These are phyloP conservation scores for Ectemnius lituratus DNA, from an alignment of 2,888 invertebrate species.

Conservation along the genomic window DNA sequence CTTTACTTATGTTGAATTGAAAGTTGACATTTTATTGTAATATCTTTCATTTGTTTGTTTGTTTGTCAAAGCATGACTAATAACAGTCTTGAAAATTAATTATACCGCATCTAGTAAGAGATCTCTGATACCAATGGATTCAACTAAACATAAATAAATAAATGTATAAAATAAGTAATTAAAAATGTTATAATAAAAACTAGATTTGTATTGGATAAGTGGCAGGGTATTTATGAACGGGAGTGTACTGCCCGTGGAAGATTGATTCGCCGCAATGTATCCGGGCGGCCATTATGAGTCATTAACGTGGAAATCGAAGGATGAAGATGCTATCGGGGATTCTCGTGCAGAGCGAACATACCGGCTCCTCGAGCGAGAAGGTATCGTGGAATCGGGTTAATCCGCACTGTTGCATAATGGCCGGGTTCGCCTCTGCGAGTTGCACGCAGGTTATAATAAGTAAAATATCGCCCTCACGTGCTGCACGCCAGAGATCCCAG, in stretches of 20 bases:
- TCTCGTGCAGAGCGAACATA: conserved; percentile 10
- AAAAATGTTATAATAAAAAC: too few relatives aligned
- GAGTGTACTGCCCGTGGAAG: conserved; percentile 4
- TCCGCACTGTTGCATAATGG: conserved; percentile 28
- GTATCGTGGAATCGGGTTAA: conserved; percentile 36
- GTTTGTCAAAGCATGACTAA: too few relatives aligned
- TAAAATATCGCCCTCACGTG: conserved; percentile 5
- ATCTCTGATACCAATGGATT: too few relatives aligned
- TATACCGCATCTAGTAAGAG: too few relatives aligned
- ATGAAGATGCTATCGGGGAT: conserved; percentile 19
- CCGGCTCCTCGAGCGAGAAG: conserved; percentile 8
- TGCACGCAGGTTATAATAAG: conserved; percentile 7
- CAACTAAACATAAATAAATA: too few relatives aligned
- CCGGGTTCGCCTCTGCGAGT: background rate
- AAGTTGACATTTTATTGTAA: too few relatives aligned
- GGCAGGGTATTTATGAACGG: too few relatives aligned
- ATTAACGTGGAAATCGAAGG: conserved; percentile 35
- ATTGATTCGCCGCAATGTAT: conserved; percentile 22
- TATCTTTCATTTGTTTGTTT: too few relatives aligned
- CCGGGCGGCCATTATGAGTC: conserved; percentile 35
- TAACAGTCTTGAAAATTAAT: too few relatives aligned
- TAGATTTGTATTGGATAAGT: too few relatives aligned
- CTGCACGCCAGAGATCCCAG: background rate
- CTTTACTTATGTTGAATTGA: too few relatives aligned
- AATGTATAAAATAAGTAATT: too few relatives aligned